Base-by-base conservation (phyloP, 2,797 vertebrate species). In the Galagoides demidoff region DNA sequence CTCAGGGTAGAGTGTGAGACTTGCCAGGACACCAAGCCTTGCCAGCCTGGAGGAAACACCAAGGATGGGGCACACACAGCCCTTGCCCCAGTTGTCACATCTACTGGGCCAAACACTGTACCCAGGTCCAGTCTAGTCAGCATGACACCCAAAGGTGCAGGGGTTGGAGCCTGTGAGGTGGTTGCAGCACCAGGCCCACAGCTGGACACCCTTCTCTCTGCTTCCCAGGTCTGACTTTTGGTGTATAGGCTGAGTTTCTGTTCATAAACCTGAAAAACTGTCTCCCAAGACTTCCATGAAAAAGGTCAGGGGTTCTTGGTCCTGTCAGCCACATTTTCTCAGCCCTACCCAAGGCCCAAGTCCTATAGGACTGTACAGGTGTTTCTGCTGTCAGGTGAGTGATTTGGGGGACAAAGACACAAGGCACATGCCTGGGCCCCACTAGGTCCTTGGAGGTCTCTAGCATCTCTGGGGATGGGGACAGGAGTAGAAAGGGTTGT, bases 51-150 rank as follows among this genome's bases (percentile, higher is more conserved):
- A 23, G 52, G 17, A 22, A 20, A 11, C 22, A 1, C 16, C 13
- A 55, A 43, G 1, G 0, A 0, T 0, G 16, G 20, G 7, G 13
- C 20, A 2, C 1, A 12, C 0, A 4, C 19, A 55, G 31, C 0
- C 16, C 13, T 31, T 12, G 11, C 45, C 16, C 4, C 4, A 3
- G 3, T 0, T 14, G 3, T 2, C 11, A 0, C 10, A 25, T 3
- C 22, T 10, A n/a, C 19, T 23, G 7, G 49, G 64, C 29, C 10
- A n/a, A 43, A 70, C 45, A 49, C n/a, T 23, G 2, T 3, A 22
- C 17, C 22, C 77, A 70, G 74, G 27, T 11, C 13, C 16, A 1
- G 1, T 20, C 39, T 73, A 34, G 34, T 13, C 9, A 63, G 52
- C 43, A 66, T 29, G 29, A 73, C 5, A 88, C 61, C 70, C 63